Percentiles rank a stretch among this genome's conserved stretches.
Conservation (phyloP, 2,888 invertebrate species). For the Cheilosia soror region DNA sequence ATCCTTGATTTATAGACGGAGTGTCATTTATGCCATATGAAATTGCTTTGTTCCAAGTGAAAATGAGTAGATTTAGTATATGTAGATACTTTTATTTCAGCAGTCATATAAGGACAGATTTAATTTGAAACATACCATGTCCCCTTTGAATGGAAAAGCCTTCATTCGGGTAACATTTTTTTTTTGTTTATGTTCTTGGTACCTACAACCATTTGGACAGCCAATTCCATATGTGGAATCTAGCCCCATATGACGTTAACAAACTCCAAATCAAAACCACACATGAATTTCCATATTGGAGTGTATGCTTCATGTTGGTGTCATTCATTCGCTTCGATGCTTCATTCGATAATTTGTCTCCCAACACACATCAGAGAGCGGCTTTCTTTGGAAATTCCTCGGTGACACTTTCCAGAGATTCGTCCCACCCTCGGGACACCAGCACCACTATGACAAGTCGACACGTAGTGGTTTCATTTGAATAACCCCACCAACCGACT, state of each 20-base stretch:
- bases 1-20: conserved; percentile 11
- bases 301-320: conserved; percentile 58
- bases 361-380: conserved; percentile 32
- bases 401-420: conserved; percentile 65
- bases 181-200: neutral
- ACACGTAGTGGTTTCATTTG: conserved; percentile 70
- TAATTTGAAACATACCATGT: conserved; percentile 31
- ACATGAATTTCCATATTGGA: conserved; percentile 62
- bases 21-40: neutral
- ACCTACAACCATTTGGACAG: conserved; percentile 7
- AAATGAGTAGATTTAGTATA: neutral
- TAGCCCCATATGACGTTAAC: neutral
- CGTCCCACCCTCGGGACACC: conserved; percentile 21
- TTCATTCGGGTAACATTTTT: neutral
- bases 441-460: conserved; percentile 50
- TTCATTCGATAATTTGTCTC: conserved; percentile 73
- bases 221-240: neutral
- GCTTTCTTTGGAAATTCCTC: conserved; percentile 69
- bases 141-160: conserved; percentile 3
- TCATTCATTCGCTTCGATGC: conserved; percentile 71
- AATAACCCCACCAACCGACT: conserved; percentile 61
- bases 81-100: neutral
- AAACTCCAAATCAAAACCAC: conserved; percentile 43
- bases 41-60: neutral
- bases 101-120: neutral